Conservation (phyloP, 2,888 invertebrate genomes). For the Hedya salicella region DNA sequence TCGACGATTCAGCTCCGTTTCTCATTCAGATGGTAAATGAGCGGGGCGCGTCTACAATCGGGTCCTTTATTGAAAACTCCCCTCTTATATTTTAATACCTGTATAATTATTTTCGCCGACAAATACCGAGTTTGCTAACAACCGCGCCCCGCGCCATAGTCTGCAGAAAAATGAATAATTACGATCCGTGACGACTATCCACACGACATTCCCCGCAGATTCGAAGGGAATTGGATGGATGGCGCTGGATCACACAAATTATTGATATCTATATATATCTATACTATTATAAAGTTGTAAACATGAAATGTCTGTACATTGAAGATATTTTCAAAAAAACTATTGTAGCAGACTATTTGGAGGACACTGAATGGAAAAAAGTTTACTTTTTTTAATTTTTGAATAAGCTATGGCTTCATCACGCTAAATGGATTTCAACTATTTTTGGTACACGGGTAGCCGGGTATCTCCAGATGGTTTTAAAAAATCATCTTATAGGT, state of each 20-base stretch:
- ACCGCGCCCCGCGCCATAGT: slow-evolving; percentile 26
- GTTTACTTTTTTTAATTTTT: not conserved
- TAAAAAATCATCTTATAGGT: too few species aligned
- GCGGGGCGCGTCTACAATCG: slow-evolving; percentile 9
- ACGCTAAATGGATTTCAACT: too few species aligned
- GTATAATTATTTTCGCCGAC: slow-evolving; percentile 27
- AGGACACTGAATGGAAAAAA: too few species aligned
- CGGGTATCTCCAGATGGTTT: too few species aligned
- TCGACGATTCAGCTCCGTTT: slow-evolving; percentile 1
- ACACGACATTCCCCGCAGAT: slow-evolving; percentile 10
- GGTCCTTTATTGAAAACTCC: slow-evolving; percentile 17
- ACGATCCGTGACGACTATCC: slow-evolving; percentile 28
- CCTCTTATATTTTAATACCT: slow-evolving; percentile 5
- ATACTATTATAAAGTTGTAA: too few species aligned
- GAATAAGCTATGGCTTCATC: not conserved
- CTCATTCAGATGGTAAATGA: not conserved
- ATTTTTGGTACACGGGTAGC: too few species aligned
- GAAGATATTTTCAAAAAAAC: too few species aligned
- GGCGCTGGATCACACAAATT: slow-evolving; percentile 21
- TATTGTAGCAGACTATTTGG: too few species aligned
- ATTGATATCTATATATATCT: not conserved
- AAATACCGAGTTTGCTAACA: slow-evolving; percentile 32
- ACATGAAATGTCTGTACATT: too few species aligned
- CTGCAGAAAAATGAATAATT: slow-evolving; percentile 43
- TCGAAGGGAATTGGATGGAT: not conserved